phyloP scores from a whole-genome alignment of 2,888 invertebrate genomes.

The Tethea ocularis region DNA sequence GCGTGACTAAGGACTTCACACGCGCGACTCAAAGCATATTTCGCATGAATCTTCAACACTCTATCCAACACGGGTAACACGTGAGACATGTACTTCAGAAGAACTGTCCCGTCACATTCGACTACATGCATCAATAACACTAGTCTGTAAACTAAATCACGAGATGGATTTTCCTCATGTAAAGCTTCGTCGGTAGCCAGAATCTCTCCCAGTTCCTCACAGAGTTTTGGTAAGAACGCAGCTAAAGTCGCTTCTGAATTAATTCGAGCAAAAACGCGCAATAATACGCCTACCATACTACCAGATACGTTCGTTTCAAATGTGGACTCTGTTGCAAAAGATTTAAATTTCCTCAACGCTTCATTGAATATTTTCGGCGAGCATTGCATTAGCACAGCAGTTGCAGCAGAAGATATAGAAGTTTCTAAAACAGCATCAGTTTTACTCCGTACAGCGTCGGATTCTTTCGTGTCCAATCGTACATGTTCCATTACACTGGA shows the following conservation, averaged over 20 bases:
- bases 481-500: conserved; percentile 88
- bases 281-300: conserved; percentile 89
- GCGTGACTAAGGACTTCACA: conserved; percentile 85
- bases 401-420: conserved; percentile 87
- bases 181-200: conserved; percentile 86
- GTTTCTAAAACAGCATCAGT: conserved; percentile 89
- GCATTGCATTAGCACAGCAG: conserved; percentile 88
- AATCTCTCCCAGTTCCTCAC: conserved; percentile 85
- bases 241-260: conserved; percentile 88
- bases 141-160: conserved; percentile 90
- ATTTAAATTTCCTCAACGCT: conserved; percentile 89
- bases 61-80: conserved; percentile 87
- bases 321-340: conserved; percentile 89
- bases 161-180: conserved; percentile 90
- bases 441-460: conserved; percentile 85
- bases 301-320: conserved; percentile 94
- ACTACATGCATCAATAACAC: conserved; percentile 89
- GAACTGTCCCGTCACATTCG: conserved; percentile 85
- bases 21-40: conserved; percentile 86
- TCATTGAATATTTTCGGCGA: conserved; percentile 86
- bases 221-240: conserved; percentile 88
- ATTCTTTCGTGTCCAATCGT: conserved; percentile 85
- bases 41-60: conserved; percentile 87
- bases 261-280: conserved; percentile 86
- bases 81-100: conserved; percentile 86